Base-by-base conservation (phyloP, 2,797 vertebrate genomes). In the Anolis apletophallus region DNA sequence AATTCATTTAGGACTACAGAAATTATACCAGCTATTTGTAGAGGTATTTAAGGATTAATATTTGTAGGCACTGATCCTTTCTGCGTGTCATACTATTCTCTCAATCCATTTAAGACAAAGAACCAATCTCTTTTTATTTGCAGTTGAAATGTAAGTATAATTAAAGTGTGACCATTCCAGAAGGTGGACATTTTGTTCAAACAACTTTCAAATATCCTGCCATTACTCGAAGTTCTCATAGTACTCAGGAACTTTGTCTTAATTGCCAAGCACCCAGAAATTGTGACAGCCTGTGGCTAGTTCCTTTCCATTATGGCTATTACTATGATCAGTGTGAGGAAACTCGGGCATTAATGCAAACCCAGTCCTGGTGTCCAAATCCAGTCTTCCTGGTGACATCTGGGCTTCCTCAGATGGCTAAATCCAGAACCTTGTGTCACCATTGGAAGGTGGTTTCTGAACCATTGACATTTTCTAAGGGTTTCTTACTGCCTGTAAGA, bases 101-200 rank as follows among this genome's bases (percentile, higher is more conserved):
- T 84, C 71, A 74, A 74, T 54, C 67, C 8, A 61, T 26, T n/a
- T 6, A 1, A 61, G 73, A 71, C 67, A 89, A 88, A 74, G 69
- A 81, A 81, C 57, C 34, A 36, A 54, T 83, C 77, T 89, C 69
- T 11, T 21, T 87, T 76, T 86, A 91, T 74, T 92, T 90, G 85
- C 16, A 81, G 23, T 26, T 74, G 0, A 88, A 85, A 84, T 84
- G 64, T 81, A 85, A 88, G 73, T 3, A 26, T 74, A 17, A 68
- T 34, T 46, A 84, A 71, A n/a, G 69, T 75, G 16, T 55, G 36
- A 84, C 81, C 68, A 26, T 68, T 0, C 16, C 7, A 82, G 64
- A 91, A 79, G 11, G 19, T 14, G 5, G 7, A 29, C n/a, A 73
- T 34, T 59, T 64, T 11, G 23, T 77, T 57, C 19, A 81, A 84